phyloP scores from a whole-genome alignment of 2,797 vertebrate genomes.

The Gymnothorax reevesii region DNA sequence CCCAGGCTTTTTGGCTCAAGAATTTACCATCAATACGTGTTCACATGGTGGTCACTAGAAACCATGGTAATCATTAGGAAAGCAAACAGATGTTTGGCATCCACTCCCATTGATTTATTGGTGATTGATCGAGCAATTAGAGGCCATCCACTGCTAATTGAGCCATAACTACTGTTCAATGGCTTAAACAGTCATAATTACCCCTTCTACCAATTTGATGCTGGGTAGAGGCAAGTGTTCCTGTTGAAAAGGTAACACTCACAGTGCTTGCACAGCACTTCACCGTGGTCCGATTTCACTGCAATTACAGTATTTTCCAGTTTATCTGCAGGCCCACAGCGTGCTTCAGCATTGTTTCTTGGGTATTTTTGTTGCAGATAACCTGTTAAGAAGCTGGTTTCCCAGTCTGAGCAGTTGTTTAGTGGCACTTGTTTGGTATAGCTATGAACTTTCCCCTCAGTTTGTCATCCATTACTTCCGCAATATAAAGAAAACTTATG shows the following conservation, averaged over 20 bases:
- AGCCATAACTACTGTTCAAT: not conserved
- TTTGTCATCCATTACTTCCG: too few species aligned
- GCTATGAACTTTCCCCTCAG: too few species aligned
- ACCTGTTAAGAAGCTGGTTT: too few species aligned
- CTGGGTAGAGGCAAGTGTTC: not conserved
- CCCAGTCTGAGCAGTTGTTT: too few species aligned
- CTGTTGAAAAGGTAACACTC: not conserved
- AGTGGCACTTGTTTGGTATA: too few species aligned
- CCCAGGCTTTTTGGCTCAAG: not conserved
- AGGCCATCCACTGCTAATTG: not conserved
- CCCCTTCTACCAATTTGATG: not conserved
- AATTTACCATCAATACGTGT: not conserved
- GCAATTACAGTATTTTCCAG: not conserved
- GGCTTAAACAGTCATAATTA: constrained; percentile 8
- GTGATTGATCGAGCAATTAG: constrained; percentile 6
- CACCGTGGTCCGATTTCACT: not conserved
- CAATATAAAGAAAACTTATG: too few species aligned
- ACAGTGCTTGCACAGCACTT: not conserved
- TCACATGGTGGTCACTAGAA: not conserved
- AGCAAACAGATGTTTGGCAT: not conserved
- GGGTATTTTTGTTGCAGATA: too few species aligned
- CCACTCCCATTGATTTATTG: not conserved
- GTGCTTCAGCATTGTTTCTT: too few species aligned
- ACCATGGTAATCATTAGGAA: not conserved
- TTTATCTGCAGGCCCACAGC: not conserved